A percentile compares a stretch with the other conserved stretches of the same genome.
Evolutionary conservation across 64 coral and sea anemone genomes (phyloP).

Genomic region (Platygyra sinensis): DNA sequence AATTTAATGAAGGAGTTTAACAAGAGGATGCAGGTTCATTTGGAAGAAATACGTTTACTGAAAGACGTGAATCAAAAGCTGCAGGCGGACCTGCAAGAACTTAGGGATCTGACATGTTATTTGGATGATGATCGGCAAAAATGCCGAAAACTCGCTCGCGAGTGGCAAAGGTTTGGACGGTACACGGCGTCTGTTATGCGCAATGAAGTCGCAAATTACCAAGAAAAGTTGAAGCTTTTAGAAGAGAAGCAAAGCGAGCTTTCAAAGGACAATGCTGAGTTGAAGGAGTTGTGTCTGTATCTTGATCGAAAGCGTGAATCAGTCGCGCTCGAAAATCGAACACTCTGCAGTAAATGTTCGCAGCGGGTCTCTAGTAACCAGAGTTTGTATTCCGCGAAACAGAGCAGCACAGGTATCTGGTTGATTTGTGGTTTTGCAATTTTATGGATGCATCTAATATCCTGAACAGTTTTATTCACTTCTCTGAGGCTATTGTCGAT

Average conservation of each 20-base stretch:
- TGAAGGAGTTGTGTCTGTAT: slow-evolving; percentile 90
- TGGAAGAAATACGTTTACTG: slow-evolving; percentile 93
- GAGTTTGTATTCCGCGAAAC: background rate
- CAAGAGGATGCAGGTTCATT: slow-evolving; percentile 95
- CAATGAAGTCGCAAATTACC: slow-evolving; percentile 85
- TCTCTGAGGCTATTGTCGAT: background rate
- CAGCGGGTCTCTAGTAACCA: slow-evolving; percentile 30
- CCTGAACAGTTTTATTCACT: background rate
- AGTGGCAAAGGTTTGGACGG: slow-evolving; percentile 99
- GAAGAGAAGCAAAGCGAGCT: slow-evolving; percentile 70
- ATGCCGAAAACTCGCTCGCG: slow-evolving; percentile 95
- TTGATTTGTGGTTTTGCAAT: background rate
- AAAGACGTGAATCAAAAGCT: slow-evolving; percentile 97
- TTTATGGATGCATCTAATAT: background rate
- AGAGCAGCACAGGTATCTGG: slow-evolving; percentile 12
- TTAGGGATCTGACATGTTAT: slow-evolving; percentile 96
- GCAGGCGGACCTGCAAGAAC: slow-evolving; percentile 89
- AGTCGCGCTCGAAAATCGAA: slow-evolving; percentile 21
- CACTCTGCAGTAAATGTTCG: slow-evolving; percentile 58
- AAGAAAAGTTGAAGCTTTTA: slow-evolving; percentile 81
- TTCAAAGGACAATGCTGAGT: slow-evolving; percentile 81
- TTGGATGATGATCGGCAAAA: slow-evolving; percentile 96
- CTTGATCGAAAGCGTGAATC: slow-evolving; percentile 83
- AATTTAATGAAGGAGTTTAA: slow-evolving; percentile 95
- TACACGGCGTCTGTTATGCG: slow-evolving; percentile 84